Evolutionary conservation across 2,113 vertebrate species (phyloP).

Genomic region (Diadophis punctatus): DNA sequence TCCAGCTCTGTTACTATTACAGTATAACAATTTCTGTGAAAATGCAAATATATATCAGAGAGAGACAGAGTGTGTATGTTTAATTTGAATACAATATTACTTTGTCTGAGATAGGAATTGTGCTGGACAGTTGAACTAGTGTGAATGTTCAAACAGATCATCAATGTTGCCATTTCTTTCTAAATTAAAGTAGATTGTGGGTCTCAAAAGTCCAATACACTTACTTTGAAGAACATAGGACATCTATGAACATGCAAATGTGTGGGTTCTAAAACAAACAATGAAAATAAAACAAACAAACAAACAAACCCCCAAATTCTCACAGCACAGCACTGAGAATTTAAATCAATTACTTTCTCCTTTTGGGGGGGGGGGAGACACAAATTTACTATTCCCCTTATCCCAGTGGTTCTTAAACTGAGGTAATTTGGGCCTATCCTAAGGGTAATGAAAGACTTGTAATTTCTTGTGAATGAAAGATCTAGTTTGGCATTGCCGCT

Average conservation of each 20-base stretch:
- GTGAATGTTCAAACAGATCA: not conserved
- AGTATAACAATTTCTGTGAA: not conserved
- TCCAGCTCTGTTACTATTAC: too few species aligned
- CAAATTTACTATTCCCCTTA: not conserved
- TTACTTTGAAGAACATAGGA: not conserved
- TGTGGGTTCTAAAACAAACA: not conserved
- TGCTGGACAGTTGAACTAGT: not conserved
- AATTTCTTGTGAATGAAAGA: not conserved
- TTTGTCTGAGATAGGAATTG: not conserved
- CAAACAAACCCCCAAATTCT: not conserved
- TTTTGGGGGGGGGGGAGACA: too few species aligned
- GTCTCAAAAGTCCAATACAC: not conserved
- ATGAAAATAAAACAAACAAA: not conserved
- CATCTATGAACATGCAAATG: not conserved
- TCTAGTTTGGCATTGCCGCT: not conserved
- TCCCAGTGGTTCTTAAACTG: not conserved
- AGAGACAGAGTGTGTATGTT: not conserved
- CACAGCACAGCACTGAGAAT: not conserved
- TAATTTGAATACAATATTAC: not conserved
- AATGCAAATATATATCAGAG: not conserved
- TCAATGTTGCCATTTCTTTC: not conserved
- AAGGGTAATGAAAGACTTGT: not conserved
- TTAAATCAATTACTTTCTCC: not conserved
- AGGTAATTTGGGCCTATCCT: not conserved
- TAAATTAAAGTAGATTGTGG: not conserved